phyloP scores from a whole-genome alignment of 2,113 vertebrate genomes.

The Catharus minimus region DNA sequence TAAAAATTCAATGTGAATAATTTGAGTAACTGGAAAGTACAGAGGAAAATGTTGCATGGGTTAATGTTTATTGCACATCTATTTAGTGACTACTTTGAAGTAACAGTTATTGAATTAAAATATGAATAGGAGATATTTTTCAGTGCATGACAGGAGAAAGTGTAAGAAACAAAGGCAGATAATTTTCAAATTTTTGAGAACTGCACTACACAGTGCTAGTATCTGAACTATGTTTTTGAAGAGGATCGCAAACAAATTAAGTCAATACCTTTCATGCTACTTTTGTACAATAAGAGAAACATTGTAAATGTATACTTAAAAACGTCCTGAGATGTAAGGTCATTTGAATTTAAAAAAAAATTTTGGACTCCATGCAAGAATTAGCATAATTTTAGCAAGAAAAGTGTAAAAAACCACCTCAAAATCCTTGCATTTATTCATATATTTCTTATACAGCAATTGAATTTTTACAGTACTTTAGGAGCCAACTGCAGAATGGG shows the following conservation, averaged over 20 bases:
- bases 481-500: background rate
- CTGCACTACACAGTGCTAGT: background rate
- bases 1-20: conserved; percentile 59
- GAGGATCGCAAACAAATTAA: background rate
- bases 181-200: background rate
- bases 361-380: background rate
- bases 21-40: conserved; percentile 20
- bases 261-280: background rate
- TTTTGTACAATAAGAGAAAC: background rate
- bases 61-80: conserved; percentile 48
- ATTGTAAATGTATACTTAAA: background rate
- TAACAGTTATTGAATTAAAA: background rate
- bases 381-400: background rate
- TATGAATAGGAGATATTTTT: background rate
- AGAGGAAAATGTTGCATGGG: background rate
- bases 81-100: conserved; percentile 22
- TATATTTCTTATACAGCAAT: background rate
- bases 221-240: background rate
- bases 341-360: conserved; percentile 3
- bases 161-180: background rate
- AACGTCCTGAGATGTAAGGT: background rate
- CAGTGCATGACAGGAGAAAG: background rate
- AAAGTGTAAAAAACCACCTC: background rate
- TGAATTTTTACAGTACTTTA: background rate
- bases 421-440: background rate